These are phyloP conservation scores for Alviniconcha marisindica DNA, from an alignment of 1,140 invertebrate genomes.

Conservation along the genomic window DNA sequence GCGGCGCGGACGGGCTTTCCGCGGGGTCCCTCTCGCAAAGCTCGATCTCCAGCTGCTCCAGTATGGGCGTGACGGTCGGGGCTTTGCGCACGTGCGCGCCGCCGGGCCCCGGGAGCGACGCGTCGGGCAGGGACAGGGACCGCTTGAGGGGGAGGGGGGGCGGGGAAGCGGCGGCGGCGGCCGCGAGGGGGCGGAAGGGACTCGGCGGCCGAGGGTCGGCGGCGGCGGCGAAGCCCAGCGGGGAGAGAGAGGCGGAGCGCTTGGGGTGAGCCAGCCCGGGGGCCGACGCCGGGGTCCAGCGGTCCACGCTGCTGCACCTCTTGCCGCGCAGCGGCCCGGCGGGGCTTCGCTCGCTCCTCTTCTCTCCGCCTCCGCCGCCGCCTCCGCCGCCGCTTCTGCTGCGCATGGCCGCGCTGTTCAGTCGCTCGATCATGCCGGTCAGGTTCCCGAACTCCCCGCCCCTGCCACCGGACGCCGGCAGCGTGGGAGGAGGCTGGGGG, in stretches of 20 bases:
- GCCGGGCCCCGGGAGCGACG: background rate
- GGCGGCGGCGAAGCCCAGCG: background rate
- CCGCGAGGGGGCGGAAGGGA: background rate
- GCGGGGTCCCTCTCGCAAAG: background rate
- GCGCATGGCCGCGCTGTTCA: slow-evolving; percentile 69
- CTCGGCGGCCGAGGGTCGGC: background rate
- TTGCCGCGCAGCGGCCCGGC: background rate
- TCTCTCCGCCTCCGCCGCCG: slow-evolving; percentile 2
- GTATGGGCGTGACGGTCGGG: slow-evolving; percentile 21
- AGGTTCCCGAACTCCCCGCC: slow-evolving; percentile 56
- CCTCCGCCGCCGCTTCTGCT: slow-evolving; percentile 40
- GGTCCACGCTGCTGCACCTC: slow-evolving; percentile 6
- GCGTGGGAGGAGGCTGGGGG: slow-evolving; percentile 22
- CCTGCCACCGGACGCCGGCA: background rate
- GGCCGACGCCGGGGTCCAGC: background rate
- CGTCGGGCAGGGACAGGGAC: background rate
- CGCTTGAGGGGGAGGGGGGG: background rate
- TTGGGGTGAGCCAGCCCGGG: background rate
- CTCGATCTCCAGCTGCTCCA: slow-evolving; percentile 33
- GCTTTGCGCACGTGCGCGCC: background rate
- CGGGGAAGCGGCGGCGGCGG: background rate
- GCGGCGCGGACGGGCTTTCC: too few relatives aligned
- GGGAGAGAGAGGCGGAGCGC: slow-evolving; percentile 2
- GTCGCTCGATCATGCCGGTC: slow-evolving; percentile 63
- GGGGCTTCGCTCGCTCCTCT: slow-evolving; percentile 41